A percentile compares a stretch with the other conserved stretches of the same genome.
Evolutionary conservation across 1,140 invertebrate genomes (phyloP).

Genomic region (Drosophila orosa): DNA sequence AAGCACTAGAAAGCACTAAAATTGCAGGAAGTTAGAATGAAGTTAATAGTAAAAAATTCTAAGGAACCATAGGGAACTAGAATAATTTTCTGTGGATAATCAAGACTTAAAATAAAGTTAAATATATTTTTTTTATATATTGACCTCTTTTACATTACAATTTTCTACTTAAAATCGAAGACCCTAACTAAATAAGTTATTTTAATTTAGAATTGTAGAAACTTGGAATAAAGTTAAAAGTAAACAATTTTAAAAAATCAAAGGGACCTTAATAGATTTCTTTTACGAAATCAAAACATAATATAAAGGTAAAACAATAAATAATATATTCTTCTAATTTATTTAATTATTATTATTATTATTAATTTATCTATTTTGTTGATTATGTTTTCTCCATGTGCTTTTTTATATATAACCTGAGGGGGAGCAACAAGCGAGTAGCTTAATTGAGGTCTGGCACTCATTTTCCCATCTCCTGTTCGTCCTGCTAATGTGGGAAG

Average conservation of each 20-base stretch:
- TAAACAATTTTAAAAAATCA: too few species aligned
- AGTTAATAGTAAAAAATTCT: neutral
- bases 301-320: too few species aligned
- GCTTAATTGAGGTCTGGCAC: conserved; percentile 61
- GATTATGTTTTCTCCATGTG: neutral
- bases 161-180: neutral
- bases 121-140: neutral
- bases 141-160: neutral
- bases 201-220: too few species aligned
- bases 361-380: neutral
- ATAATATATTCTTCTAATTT: too few species aligned
- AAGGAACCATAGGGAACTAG: neutral
- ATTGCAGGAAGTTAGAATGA: neutral
- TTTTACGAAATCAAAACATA: too few species aligned
- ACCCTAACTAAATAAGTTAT: too few species aligned
- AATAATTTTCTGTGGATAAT: neutral
- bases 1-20: neutral
- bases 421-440: conserved; percentile 44
- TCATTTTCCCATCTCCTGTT: conserved; percentile 19
- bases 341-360: too few species aligned
- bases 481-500: conserved; percentile 52
- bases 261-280: too few species aligned
- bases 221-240: too few species aligned
- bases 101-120: neutral
- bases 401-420: neutral